Percentiles rank a stretch among this genome's conserved stretches.
Conservation (phyloP, 1,140 invertebrate species). For the Hylaeus volcanicus region DNA sequence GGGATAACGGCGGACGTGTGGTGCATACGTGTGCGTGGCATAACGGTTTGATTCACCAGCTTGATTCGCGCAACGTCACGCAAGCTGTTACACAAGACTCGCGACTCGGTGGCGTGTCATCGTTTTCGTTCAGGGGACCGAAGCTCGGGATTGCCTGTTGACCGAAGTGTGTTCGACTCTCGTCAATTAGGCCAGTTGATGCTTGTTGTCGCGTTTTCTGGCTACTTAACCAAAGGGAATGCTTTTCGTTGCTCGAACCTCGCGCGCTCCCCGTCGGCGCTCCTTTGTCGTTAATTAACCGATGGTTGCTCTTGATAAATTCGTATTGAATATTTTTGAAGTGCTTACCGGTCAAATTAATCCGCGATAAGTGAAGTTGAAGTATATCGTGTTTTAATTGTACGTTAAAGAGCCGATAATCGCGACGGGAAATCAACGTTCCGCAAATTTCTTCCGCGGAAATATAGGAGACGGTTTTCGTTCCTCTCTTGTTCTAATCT, state of each 20-base stretch:
- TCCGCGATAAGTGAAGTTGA: not conserved
- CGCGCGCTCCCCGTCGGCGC: not conserved
- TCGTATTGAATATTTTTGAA: not conserved
- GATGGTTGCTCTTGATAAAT: not conserved
- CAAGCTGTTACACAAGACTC: not conserved
- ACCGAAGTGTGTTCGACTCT: constrained; percentile 19
- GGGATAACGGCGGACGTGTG: too few relatives aligned
- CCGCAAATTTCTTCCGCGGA: too few relatives aligned
- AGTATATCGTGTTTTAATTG: constrained; percentile 3
- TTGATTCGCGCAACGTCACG: not conserved
- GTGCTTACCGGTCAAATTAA: not conserved
- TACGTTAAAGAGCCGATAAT: not conserved
- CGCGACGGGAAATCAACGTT: too few relatives aligned
- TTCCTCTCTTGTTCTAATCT: too few relatives aligned
- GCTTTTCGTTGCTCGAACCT: not conserved
- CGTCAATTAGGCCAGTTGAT: constrained; percentile 44
- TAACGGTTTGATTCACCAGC: too few relatives aligned
- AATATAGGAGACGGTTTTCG: too few relatives aligned
- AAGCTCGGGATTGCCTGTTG: not conserved
- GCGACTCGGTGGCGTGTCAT: not conserved
- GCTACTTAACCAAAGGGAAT: not conserved
- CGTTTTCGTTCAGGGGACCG: constrained; percentile 8
- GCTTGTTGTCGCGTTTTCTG: constrained; percentile 24
- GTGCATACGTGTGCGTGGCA: too few relatives aligned
- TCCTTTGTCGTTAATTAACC: constrained; percentile 33